Percentiles rank a stretch among this genome's conserved stretches.
Conservation (phyloP, 2,113 vertebrate species). For the Macheiramphus alcinus region DNA sequence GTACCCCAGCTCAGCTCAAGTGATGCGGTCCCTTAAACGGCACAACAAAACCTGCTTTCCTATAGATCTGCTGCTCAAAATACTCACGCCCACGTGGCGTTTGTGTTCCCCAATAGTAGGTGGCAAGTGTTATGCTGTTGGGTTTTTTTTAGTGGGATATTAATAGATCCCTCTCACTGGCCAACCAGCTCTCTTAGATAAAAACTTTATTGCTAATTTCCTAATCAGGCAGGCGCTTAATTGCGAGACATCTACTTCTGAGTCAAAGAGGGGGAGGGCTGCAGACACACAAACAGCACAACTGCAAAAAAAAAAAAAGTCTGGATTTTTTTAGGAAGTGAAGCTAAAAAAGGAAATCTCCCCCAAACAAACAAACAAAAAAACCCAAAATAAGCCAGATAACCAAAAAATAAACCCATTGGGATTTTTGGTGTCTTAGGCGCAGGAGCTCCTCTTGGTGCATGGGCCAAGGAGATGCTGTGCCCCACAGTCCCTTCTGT, state of each 20-base stretch:
- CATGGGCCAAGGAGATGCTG: neutral
- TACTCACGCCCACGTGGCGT: neutral
- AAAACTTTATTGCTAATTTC: slow-evolving; percentile 21
- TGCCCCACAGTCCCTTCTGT: accelerated
- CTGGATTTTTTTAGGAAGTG: neutral
- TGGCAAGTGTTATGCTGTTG: neutral
- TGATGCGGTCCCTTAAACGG: accelerated
- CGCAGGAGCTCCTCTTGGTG: neutral
- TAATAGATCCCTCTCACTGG: slow-evolving; percentile 17
- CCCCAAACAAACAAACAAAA: neutral
- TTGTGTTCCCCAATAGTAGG: slow-evolving; percentile 9
- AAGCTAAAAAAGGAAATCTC: neutral
- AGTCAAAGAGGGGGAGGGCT: neutral
- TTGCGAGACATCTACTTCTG: neutral
- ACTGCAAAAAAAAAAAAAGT: neutral
- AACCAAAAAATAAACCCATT: neutral
- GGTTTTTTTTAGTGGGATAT: neutral
- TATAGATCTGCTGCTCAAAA: neutral
- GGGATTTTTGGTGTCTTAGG: neutral
- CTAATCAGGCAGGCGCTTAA: slow-evolving; percentile 11
- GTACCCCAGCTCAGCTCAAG: neutral
- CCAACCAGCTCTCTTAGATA: neutral
- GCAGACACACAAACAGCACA: neutral
- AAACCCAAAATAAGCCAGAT: neutral
- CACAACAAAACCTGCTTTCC: neutral